phyloP scores from a whole-genome alignment of 1,140 invertebrate species.

The Neelides sp. region DNA sequence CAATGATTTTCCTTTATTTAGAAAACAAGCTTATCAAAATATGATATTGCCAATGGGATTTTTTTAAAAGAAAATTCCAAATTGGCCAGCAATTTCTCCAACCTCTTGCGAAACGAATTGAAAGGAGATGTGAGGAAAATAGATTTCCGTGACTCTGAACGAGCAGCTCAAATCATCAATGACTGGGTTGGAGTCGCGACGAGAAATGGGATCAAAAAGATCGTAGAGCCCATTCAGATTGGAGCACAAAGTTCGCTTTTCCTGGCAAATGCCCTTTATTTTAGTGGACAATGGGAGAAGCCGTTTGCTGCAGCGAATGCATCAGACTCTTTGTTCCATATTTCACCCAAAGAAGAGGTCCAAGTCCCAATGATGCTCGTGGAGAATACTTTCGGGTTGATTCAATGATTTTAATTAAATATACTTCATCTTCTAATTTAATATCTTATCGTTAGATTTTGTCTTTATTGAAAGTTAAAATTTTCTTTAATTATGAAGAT shows the following conservation, averaged over 20 bases:
- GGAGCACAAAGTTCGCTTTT: conserved; percentile 1
- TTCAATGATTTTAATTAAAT: conserved; percentile 8
- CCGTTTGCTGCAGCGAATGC: conserved; percentile 6
- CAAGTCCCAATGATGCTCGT: conserved; percentile 17
- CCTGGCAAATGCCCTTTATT: conserved; percentile 17
- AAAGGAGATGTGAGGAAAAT: neutral
- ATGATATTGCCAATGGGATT: conserved; percentile 16
- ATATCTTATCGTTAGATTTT: no score
- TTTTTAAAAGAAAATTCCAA: neutral
- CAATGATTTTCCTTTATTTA: neutral
- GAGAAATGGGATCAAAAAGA: conserved; percentile 1
- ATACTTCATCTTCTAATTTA: neutral
- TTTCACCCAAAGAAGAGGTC: neutral
- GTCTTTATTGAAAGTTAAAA: no score
- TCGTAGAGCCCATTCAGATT: conserved; percentile 3
- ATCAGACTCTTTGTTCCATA: neutral
- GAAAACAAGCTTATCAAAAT: conserved; percentile 3
- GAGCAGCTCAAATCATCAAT: conserved; percentile 9
- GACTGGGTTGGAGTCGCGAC: conserved; percentile 13
- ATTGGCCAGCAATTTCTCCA: conserved; percentile 6
- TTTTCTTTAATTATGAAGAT: neutral
- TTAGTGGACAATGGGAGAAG: conserved; percentile 12
- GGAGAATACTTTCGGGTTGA: conserved; percentile 14
- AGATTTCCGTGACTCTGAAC: neutral
- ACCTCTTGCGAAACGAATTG: neutral